Base-by-base conservation (phyloP, 2,797 vertebrate species). In the Margarornis squamiger region DNA sequence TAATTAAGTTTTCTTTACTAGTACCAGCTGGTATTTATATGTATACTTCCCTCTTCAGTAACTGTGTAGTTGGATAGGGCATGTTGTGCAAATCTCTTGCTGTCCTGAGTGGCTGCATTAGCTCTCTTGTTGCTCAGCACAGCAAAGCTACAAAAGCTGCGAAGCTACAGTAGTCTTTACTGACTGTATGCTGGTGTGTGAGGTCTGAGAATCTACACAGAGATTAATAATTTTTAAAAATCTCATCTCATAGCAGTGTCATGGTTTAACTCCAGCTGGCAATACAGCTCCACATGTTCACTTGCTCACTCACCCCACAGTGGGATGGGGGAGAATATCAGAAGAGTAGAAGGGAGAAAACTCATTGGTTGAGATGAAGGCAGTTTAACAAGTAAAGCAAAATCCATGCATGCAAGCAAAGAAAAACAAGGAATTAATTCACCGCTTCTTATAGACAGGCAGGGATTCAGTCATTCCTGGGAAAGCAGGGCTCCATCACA, bases 21-120 rank as follows among this genome's bases (percentile, higher is more conserved):
- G 63, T 48, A 80, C 48, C 92, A 96, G 93, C 63, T 95, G 94
- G 93, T 97, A 96, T 91, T 94, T 97, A 83, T 92, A 54, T 92
- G 94, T 55, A 57, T 49, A 73, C 38, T 89, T 82, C 67, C 48
- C 83, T 92, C 87, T 94, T 91, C 75, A 90, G 86, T 86, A 55
- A 54, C 49, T 0, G 6, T 73, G 36, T 80, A 63, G 79, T 20
- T 93, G 74, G 72, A 51, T 75, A 52, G 49, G 61, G 48, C 30
- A 41, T 11, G 51, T 68, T 93, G 95, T 92, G 51, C 93, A 93
- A 96, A 94, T n/a, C 39, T 88, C 77, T 95, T 36, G 29, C 89
- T 92, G 48, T 88, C 88, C 51, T 83, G 85, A 93, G 90, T 87
- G 78, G 91, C 90, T 95, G 83, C 75, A 66, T 92, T 94, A 86